phyloP scores from a whole-genome alignment of 2,797 vertebrate species.

The Arnoldichthys spilopterus region DNA sequence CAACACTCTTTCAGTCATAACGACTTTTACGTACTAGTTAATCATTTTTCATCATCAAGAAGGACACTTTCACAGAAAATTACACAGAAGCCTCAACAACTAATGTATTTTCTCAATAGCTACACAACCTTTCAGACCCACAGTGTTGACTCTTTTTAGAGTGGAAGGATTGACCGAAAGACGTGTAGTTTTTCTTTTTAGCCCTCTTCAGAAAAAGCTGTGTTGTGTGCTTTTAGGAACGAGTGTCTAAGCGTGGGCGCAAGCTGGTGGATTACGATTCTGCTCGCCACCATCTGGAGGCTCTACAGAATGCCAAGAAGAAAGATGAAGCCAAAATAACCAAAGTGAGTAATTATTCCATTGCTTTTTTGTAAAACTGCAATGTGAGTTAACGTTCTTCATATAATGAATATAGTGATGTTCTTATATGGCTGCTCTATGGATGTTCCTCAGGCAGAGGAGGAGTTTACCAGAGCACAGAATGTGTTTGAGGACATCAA shows the following conservation, averaged over 20 bases:
- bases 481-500: conserved; percentile 98
- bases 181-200: too few species aligned
- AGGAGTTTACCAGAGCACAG: conserved; percentile 95
- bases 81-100: too few species aligned
- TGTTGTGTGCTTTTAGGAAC: conserved; percentile 77
- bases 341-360: conserved; percentile 78
- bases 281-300: conserved; percentile 93
- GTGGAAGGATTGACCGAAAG: too few species aligned
- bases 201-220: neutral
- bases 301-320: conserved; percentile 90
- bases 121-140: too few species aligned
- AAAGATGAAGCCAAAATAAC: conserved; percentile 91
- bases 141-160: too few species aligned
- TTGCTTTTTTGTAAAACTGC: neutral
- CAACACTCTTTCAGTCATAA: too few species aligned
- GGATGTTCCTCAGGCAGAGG: conserved; percentile 85
- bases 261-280: conserved; percentile 98
- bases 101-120: too few species aligned
- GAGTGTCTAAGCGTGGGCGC: conserved; percentile 92
- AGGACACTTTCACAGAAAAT: too few species aligned
- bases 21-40: too few species aligned
- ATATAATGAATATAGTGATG: too few species aligned
- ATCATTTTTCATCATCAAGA: too few species aligned
- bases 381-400: neutral
- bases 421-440: neutral